Evolutionary conservation across 2,888 invertebrate species (phyloP), one percentile per base, ranked within the genome.

Genomic region (Tenthredo notha): DNA sequence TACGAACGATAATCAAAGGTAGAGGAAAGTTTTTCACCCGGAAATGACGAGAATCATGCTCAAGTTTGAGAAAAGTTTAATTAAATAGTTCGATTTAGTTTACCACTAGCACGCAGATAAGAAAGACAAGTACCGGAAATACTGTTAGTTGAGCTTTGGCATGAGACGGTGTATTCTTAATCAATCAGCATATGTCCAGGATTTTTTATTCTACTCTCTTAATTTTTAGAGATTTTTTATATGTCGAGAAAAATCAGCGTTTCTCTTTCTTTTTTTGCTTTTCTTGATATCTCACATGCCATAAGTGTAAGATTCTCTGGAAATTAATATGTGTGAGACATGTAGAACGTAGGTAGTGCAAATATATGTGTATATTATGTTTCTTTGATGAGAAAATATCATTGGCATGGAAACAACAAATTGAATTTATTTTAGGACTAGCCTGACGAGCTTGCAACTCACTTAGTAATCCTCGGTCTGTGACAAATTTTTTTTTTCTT

Each of bases 71-170:
- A 58, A 61, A 61, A 80, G 80, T 80, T 80, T 80, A 61, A 80
- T 80, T 58, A 61, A 80, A 80, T 61, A 80, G 80, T 80, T 80
- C 40, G 80, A 80, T 80, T 25, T n/a, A 80, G 80, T 61, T 80
- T 61, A 80, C 80, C 37, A 40, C 61, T 12, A 61, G 61, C 80
- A 54, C 77, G 77, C 77, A 33, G 50, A 77, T 25, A 29, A 54
- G 50, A 77, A 25, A 40, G 80, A 80, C 80, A 37, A 80, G 61
- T 61, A 80, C 80, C 80, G 80, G 80, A 80, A 80, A 40, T 80
- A 7, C 10, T 29, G 21, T 40, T 61, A 58, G 40, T 61, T 33
- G 37, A 58, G 25, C 80, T 25, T 15, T 40, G 61, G 58, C 33
- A 6, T 40, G 80, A 40, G 40, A 37, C 15, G 25, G 29, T 75